These are phyloP conservation scores for Gobius niger DNA, from an alignment of 2,113 vertebrate species.

Conservation along the genomic window DNA sequence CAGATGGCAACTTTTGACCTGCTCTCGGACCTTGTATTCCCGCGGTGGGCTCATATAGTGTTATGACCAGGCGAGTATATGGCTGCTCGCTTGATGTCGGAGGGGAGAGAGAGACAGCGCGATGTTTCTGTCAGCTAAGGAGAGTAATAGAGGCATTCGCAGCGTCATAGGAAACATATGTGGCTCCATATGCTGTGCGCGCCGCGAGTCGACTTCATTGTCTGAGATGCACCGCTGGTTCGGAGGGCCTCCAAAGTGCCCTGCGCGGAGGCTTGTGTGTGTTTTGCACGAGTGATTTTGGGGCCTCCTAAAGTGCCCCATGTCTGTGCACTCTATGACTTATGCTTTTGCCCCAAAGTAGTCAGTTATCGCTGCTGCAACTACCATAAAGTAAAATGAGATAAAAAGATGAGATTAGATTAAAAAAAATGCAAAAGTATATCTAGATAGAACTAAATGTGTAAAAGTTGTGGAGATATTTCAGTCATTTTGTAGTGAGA, in stretches of 20 bases:
- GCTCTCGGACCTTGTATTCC: conserved; percentile 58
- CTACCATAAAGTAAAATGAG: background rate
- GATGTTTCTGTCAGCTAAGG: conserved; percentile 75
- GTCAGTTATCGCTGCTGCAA: conserved; percentile 38
- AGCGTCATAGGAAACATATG: conserved; percentile 79
- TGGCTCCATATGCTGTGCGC: conserved; percentile 75
- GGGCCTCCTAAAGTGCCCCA: conserved; percentile 58
- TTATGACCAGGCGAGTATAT: conserved; percentile 59
- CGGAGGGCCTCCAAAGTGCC: conserved; percentile 68
- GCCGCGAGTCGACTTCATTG: conserved; percentile 68
- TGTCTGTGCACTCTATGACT: conserved; percentile 40
- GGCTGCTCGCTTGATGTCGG: conserved; percentile 58
- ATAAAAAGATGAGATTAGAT: background rate
- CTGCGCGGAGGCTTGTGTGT: conserved; percentile 30
- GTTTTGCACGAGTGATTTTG: conserved; percentile 49
- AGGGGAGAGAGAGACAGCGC: conserved; percentile 63
- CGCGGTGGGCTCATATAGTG: conserved; percentile 66
- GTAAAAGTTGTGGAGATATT: too few species aligned
- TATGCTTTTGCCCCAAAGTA: conserved; percentile 41
- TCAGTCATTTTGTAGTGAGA: too few species aligned
- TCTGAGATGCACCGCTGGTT: conserved; percentile 72
- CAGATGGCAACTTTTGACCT: conserved; percentile 65
- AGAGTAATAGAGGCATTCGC: conserved; percentile 77
- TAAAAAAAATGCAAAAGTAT: too few species aligned
- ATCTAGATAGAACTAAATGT: too few species aligned